phyloP scores from a whole-genome alignment of 2,888 invertebrate species.

The Cecidostiba fungosa region DNA sequence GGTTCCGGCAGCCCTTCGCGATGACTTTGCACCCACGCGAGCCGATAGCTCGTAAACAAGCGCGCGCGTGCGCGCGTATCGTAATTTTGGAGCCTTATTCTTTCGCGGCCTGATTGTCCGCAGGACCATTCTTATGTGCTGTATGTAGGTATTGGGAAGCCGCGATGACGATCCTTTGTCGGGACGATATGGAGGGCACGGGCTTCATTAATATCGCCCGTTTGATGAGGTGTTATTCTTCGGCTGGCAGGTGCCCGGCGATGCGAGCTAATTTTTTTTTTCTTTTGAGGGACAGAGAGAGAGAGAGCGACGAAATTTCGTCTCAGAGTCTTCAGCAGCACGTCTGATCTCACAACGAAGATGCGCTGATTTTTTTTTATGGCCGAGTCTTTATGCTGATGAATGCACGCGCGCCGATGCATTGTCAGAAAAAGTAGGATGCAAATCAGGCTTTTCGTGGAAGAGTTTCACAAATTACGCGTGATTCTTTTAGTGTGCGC shows the following conservation, averaged over 20 bases:
- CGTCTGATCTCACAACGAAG: background rate
- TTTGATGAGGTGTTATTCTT: conserved; percentile 6
- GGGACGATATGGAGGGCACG: conserved; percentile 33
- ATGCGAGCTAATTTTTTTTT: background rate
- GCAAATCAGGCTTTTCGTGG: conserved; percentile 1
- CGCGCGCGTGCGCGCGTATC: conserved; percentile 26
- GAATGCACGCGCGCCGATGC: background rate
- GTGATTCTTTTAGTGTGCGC: background rate
- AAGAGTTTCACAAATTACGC: conserved; percentile 9
- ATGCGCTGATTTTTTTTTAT: background rate
- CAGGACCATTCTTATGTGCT: background rate
- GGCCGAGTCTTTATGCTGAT: background rate
- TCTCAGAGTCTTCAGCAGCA: background rate
- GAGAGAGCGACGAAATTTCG: background rate
- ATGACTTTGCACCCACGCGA: conserved; percentile 60
- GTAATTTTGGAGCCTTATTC: conserved; percentile 38
- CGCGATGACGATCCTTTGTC: conserved; percentile 11
- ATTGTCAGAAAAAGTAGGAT: background rate
- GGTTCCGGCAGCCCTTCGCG: conserved; percentile 33
- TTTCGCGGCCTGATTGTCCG: background rate
- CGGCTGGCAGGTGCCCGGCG: background rate
- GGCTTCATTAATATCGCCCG: conserved; percentile 25
- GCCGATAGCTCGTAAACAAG: conserved; percentile 56
- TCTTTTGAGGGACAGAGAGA: background rate
- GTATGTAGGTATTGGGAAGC: background rate